Evolutionary conservation across 2,888 invertebrate genomes (phyloP).

Genomic region (Tipula unca): DNA sequence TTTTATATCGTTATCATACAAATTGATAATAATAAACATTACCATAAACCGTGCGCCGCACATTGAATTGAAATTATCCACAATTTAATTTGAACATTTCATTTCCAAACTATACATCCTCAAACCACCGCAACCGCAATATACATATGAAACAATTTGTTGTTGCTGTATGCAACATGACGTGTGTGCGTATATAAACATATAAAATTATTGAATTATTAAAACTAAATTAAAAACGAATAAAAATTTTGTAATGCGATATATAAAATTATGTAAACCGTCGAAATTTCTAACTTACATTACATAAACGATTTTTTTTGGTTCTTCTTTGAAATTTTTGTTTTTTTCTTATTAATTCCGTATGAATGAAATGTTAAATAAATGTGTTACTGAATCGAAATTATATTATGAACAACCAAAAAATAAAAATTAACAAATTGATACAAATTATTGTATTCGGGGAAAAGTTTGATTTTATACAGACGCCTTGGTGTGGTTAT

Average conservation of each 20-base stretch:
- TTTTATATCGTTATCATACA: neutral
- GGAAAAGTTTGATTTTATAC: neutral
- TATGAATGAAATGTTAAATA: neutral
- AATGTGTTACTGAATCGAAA: neutral
- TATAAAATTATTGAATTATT: neutral
- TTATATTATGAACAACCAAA: neutral
- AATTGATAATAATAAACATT: neutral
- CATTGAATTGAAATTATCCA: neutral
- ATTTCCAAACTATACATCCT: neutral
- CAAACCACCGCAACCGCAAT: no score
- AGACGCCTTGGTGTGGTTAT: neutral
- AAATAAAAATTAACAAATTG: neutral
- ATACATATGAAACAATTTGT: no score
- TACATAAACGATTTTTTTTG: no score
- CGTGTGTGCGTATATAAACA: neutral
- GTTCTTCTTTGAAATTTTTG: no score
- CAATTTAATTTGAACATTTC: neutral
- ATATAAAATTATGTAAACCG: no score
- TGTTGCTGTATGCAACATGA: no score
- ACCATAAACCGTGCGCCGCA: neutral
- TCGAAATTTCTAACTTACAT: no score
- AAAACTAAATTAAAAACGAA: neutral
- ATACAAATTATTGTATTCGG: no score
- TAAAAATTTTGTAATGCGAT: neutral
- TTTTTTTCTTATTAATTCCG: neutral